A percentile compares a stretch with the other conserved stretches of the same genome.
These are phyloP conservation scores for Yponomeuta cagnagella DNA, from an alignment of 2,888 invertebrate species.

Conservation along the genomic window DNA sequence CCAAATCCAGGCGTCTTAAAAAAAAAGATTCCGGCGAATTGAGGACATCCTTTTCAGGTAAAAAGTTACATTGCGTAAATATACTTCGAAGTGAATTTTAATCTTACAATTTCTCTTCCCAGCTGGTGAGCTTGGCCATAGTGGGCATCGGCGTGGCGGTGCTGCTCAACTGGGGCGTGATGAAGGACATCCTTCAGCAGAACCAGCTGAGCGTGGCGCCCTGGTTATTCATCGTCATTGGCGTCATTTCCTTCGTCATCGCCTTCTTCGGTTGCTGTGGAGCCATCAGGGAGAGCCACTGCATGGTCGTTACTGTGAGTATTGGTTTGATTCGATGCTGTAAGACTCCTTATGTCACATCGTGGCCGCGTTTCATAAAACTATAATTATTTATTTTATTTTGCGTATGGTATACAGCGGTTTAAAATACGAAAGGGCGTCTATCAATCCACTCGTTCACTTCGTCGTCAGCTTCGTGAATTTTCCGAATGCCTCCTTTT, in stretches of 20 bases:
- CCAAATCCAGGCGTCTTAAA: too few species aligned
- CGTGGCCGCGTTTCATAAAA: too few species aligned
- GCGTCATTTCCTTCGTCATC: constrained; percentile 83
- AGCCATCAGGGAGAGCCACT: constrained; percentile 90
- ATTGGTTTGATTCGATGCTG: not conserved
- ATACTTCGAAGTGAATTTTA: not conserved
- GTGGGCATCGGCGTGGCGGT: constrained; percentile 80
- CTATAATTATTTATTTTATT: too few species aligned
- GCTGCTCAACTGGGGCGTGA: constrained; percentile 74
- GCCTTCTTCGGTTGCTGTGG: constrained; percentile 95
- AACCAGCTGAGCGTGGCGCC: constrained; percentile 74
- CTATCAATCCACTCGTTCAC: too few species aligned
- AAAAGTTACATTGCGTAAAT: too few species aligned
- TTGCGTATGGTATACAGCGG: too few species aligned
- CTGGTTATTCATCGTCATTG: constrained; percentile 80
- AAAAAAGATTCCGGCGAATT: too few species aligned
- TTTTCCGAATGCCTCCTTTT: too few species aligned
- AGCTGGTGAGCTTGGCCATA: constrained; percentile 83
- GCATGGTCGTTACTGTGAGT: constrained; percentile 89
- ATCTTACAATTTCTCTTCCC: constrained; percentile 36
- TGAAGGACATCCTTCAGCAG: constrained; percentile 59
- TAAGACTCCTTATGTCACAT: not conserved
- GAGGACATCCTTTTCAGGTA: too few species aligned
- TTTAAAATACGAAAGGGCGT: too few species aligned
- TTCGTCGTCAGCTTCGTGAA: too few species aligned